Evolutionary conservation across 2,888 invertebrate genomes (phyloP).

Genomic region (Hofmannophila pseudospretella): DNA sequence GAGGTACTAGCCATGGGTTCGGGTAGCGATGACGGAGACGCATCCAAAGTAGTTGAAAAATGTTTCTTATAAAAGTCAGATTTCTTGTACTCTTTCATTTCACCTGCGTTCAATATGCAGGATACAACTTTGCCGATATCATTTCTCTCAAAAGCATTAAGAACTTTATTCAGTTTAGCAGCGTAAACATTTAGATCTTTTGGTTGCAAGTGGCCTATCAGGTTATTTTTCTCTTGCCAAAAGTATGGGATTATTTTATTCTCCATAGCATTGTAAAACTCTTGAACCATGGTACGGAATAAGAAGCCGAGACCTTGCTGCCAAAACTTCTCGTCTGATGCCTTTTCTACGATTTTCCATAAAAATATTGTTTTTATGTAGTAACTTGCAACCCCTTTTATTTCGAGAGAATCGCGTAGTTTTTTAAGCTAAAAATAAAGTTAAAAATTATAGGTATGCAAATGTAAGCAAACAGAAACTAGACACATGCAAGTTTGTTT

Average conservation of each 20-base stretch:
- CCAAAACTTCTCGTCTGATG: slow-evolving; percentile 48
- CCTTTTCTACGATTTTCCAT: slow-evolving; percentile 47
- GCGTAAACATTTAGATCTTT: slow-evolving; percentile 42
- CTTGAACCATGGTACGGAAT: slow-evolving; percentile 51
- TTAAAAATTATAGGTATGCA: neutral
- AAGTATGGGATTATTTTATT: slow-evolving; percentile 50
- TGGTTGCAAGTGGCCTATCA: slow-evolving; percentile 47
- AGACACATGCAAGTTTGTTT: neutral
- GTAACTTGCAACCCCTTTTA: slow-evolving; percentile 72
- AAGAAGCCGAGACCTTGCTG: slow-evolving; percentile 42
- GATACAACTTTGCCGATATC: slow-evolving; percentile 40
- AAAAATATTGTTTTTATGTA: slow-evolving; percentile 77
- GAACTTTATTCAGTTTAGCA: slow-evolving; percentile 48
- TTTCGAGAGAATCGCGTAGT: slow-evolving; percentile 60
- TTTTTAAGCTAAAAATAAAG: slow-evolving; percentile 58
- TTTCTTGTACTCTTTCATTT: slow-evolving; percentile 39
- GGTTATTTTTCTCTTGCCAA: slow-evolving; percentile 54
- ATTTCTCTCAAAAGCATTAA: slow-evolving; percentile 47
- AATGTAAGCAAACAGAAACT: too few relatives aligned
- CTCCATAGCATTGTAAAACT: slow-evolving; percentile 39
- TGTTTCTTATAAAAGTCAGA: slow-evolving; percentile 44
- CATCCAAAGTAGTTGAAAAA: neutral
- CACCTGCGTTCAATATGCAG: slow-evolving; percentile 37
- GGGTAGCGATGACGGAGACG: slow-evolving; percentile 1
- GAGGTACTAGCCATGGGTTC: neutral